phyloP scores from a whole-genome alignment of 1,140 invertebrate genomes.

The Euwallacea similis region DNA sequence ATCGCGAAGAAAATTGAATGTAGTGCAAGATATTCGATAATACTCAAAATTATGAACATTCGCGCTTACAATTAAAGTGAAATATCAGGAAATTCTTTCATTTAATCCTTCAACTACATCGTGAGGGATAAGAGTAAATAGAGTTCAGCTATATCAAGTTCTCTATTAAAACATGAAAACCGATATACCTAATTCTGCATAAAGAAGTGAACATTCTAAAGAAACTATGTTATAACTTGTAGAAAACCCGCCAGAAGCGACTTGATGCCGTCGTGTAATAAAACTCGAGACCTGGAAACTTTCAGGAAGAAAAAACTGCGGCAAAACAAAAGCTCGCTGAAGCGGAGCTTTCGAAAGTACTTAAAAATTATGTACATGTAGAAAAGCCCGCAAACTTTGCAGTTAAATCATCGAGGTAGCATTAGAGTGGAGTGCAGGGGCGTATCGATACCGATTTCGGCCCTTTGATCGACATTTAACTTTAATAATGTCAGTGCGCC shows the following conservation, averaged over 20 bases:
- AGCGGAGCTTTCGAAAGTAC: slow-evolving; percentile 36
- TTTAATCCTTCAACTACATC: too few relatives aligned
- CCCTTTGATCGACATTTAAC: slow-evolving; percentile 2
- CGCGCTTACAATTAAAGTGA: too few relatives aligned
- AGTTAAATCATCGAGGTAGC: slow-evolving; percentile 36
- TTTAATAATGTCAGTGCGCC: slow-evolving; percentile 10
- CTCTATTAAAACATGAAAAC: too few relatives aligned
- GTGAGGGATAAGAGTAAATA: too few relatives aligned
- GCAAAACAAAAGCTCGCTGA: slow-evolving; percentile 35
- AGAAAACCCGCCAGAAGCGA: slow-evolving; percentile 10
- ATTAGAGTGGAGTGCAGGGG: slow-evolving; percentile 33
- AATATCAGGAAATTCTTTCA: too few relatives aligned
- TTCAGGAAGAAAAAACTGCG: slow-evolving; percentile 18
- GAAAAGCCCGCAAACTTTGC: slow-evolving; percentile 35
- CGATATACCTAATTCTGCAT: too few relatives aligned
- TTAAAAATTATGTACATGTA: slow-evolving; percentile 41
- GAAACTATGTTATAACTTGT: slow-evolving; percentile 7
- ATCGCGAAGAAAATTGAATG: too few relatives aligned
- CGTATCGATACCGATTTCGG: neutral
- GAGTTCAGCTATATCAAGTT: too few relatives aligned
- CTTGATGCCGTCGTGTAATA: slow-evolving; percentile 25
- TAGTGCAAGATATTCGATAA: too few relatives aligned
- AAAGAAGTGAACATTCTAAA: neutral
- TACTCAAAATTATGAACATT: too few relatives aligned
- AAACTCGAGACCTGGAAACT: slow-evolving; percentile 30